These are phyloP conservation scores for Euura lappo DNA, from an alignment of 1,140 invertebrate species.

Conservation along the genomic window DNA sequence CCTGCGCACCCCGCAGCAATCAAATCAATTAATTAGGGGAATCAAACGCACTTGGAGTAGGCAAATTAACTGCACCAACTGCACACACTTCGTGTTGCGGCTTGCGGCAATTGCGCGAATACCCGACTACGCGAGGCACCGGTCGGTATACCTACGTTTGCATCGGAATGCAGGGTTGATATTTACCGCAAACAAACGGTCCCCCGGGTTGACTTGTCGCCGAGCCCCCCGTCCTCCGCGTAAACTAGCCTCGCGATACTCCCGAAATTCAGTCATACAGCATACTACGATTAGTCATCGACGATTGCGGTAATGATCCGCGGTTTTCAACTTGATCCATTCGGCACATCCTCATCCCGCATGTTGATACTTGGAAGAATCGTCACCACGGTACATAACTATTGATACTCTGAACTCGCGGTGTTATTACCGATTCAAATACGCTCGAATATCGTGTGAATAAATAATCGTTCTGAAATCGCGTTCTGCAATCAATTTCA, in stretches of 20 bases:
- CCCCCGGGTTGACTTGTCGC: neutral
- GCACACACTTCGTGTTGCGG: conserved; percentile 50
- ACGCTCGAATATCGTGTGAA: neutral
- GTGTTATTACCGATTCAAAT: too few species aligned
- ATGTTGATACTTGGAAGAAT: too few species aligned
- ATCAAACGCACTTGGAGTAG: conserved; percentile 62
- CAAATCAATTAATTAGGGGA: conserved; percentile 63
- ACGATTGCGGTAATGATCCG: neutral
- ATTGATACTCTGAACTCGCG: too few species aligned
- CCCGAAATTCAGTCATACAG: too few species aligned
- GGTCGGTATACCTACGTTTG: neutral
- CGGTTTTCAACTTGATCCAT: neutral
- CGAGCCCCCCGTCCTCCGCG: too few species aligned
- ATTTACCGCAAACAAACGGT: conserved; percentile 1
- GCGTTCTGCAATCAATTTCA: neutral
- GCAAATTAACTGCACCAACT: conserved; percentile 60
- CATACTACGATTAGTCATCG: too few species aligned
- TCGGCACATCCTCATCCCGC: too few species aligned
- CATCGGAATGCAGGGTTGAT: neutral
- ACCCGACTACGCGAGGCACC: neutral
- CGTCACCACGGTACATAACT: too few species aligned
- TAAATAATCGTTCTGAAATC: neutral
- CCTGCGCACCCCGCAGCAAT: conserved; percentile 46
- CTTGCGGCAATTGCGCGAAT: conserved; percentile 39
- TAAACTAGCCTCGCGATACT: too few species aligned